Conservation (phyloP, 2,797 vertebrate species). For the Morelia viridis region DNA sequence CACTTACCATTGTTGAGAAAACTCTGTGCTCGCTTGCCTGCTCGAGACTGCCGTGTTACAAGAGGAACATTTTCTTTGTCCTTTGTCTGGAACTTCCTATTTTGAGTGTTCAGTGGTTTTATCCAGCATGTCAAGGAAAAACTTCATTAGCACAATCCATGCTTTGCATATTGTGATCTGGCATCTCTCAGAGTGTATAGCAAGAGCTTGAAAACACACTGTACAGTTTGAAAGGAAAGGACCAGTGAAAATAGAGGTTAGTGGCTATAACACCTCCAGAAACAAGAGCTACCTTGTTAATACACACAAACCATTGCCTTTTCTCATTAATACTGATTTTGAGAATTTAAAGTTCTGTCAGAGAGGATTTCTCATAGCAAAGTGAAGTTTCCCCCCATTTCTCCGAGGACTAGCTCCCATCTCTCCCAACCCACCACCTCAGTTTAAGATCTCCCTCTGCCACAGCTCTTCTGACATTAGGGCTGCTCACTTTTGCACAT, state of each 20-base stretch:
- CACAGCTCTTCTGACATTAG: neutral
- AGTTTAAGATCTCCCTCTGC: neutral
- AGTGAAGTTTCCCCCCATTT: neutral
- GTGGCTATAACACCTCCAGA: neutral
- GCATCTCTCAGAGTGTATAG: constrained; percentile 18
- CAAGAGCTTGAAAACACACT: neutral
- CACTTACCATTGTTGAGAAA: constrained; percentile 49
- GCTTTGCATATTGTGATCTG: constrained; percentile 47
- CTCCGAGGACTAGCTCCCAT: neutral
- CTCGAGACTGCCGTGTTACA: neutral
- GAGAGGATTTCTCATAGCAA: neutral
- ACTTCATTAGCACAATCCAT: constrained; percentile 24
- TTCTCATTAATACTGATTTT: neutral
- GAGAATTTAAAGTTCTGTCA: neutral
- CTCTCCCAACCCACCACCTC: neutral
- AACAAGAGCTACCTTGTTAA: neutral
- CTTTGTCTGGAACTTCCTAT: constrained; percentile 52
- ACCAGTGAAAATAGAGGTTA: neutral
- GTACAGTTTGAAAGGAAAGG: neutral
- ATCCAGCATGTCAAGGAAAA: constrained; percentile 36
- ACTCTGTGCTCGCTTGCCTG: neutral
- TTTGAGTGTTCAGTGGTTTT: constrained; percentile 29
- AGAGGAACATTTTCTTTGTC: constrained; percentile 31
- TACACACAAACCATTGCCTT: neutral
- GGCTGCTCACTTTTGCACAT: neutral